Evolutionary conservation across 2,113 vertebrate genomes (phyloP).

Genomic region (Oceanodroma tethys): DNA sequence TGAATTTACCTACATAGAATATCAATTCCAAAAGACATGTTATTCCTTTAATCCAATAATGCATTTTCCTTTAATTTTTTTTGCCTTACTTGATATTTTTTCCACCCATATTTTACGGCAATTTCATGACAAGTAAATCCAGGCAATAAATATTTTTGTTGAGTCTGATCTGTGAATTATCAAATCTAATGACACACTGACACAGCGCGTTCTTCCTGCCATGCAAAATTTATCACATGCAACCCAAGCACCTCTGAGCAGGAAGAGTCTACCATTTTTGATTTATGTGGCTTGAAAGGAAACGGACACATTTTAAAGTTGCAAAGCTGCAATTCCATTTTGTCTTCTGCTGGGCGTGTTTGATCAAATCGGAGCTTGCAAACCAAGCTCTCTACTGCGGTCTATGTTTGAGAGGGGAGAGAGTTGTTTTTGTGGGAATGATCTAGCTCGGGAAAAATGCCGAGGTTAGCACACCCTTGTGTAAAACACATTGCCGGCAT

Average conservation of each 20-base stretch:
- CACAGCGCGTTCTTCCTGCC: slow-evolving; percentile 8
- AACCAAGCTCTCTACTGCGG: background rate
- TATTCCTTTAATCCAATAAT: slow-evolving; percentile 49
- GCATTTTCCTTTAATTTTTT: background rate
- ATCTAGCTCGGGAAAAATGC: slow-evolving; percentile 49
- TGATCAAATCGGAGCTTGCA: slow-evolving; percentile 39
- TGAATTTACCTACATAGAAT: background rate
- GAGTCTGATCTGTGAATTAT: slow-evolving; percentile 36
- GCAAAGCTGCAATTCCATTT: slow-evolving; percentile 3
- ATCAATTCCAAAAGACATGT: background rate
- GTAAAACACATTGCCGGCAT: slow-evolving; percentile 26
- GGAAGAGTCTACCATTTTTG: background rate
- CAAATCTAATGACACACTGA: slow-evolving; percentile 3
- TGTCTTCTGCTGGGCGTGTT: slow-evolving; percentile 14
- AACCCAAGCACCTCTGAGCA: background rate
- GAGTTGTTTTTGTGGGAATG: slow-evolving; percentile 48
- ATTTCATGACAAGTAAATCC: slow-evolving; percentile 54
- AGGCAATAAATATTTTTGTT: slow-evolving; percentile 42
- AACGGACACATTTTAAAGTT: background rate
- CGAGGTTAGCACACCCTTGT: slow-evolving; percentile 53
- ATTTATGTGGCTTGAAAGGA: background rate
- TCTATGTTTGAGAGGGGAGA: background rate
- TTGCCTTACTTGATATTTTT: background rate
- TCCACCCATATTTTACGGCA: slow-evolving; percentile 22
- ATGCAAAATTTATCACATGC: background rate